Conservation (phyloP, 2,797 vertebrate species). For the Pangasius larnaudii region DNA sequence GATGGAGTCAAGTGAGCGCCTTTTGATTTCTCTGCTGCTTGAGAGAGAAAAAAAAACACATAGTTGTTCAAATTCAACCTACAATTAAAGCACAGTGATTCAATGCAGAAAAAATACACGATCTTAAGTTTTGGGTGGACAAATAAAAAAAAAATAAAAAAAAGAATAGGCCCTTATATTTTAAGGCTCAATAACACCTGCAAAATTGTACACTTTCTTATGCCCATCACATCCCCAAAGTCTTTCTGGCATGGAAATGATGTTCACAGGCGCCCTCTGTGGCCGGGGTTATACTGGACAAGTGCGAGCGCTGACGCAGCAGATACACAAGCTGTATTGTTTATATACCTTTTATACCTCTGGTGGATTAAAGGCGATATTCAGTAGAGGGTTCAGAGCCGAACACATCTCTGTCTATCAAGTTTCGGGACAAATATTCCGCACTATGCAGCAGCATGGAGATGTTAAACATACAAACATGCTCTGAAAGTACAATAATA, state of each 20-base stretch:
- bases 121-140: too few relatives aligned
- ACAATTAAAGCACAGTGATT: neutral
- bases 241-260: neutral
- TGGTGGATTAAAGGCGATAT: too few relatives aligned
- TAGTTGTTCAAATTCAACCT: neutral
- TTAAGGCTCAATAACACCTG: neutral
- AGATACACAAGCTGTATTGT: neutral
- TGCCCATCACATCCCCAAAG: neutral
- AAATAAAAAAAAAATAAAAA: neutral
- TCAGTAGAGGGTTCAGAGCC: neutral
- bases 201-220: neutral
- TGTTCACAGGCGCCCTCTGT: neutral
- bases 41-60: neutral
- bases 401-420: neutral
- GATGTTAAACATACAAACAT: neutral
- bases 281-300: neutral
- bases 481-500: neutral
- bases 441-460: neutral
- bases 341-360: neutral
- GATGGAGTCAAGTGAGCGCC: slow-evolving; percentile 30
- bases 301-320: neutral
- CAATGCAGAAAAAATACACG: too few relatives aligned
- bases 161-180: neutral
- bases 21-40: slow-evolving; percentile 26
- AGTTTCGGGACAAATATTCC: neutral